phyloP scores from a whole-genome alignment of 1,140 invertebrate genomes.

The Philotrypesis tridentata region DNA sequence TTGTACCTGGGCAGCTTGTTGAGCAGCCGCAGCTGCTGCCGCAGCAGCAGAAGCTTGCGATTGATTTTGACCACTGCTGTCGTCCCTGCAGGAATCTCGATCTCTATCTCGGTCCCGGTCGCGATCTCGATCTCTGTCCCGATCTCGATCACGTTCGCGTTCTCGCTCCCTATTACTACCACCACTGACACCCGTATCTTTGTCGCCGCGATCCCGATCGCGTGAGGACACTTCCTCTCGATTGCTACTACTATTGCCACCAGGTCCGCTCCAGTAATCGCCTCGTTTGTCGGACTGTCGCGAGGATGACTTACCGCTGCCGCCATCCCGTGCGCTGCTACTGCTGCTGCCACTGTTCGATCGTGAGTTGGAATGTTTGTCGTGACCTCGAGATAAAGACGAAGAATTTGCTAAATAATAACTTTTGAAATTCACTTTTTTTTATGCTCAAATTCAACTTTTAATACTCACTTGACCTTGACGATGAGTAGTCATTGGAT shows the following conservation, averaged over 20 bases:
- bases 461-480: slow-evolving; percentile 71
- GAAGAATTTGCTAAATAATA: neutral
- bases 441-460: slow-evolving; percentile 9
- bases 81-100: slow-evolving; percentile 66
- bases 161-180: slow-evolving; percentile 65
- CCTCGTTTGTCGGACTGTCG: slow-evolving; percentile 71
- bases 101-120: slow-evolving; percentile 64
- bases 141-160: slow-evolving; percentile 66
- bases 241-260: slow-evolving; percentile 52
- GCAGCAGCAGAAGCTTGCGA: neutral
- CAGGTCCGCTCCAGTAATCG: slow-evolving; percentile 39
- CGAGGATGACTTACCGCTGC: slow-evolving; percentile 68
- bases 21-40: neutral
- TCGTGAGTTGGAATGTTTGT: slow-evolving; percentile 86
- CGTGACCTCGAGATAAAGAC: slow-evolving; percentile 74
- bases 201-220: slow-evolving; percentile 56
- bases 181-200: slow-evolving; percentile 56
- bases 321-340: slow-evolving; percentile 69
- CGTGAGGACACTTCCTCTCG: slow-evolving; percentile 32
- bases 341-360: slow-evolving; percentile 75
- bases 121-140: slow-evolving; percentile 63
- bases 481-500: slow-evolving; percentile 73
- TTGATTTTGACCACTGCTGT: slow-evolving; percentile 36
- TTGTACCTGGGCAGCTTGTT: slow-evolving; percentile 49
- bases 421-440: slow-evolving; percentile 31